phyloP scores from a whole-genome alignment of 92 coral and sea anemone species.

The Zoanthus sociatus region DNA sequence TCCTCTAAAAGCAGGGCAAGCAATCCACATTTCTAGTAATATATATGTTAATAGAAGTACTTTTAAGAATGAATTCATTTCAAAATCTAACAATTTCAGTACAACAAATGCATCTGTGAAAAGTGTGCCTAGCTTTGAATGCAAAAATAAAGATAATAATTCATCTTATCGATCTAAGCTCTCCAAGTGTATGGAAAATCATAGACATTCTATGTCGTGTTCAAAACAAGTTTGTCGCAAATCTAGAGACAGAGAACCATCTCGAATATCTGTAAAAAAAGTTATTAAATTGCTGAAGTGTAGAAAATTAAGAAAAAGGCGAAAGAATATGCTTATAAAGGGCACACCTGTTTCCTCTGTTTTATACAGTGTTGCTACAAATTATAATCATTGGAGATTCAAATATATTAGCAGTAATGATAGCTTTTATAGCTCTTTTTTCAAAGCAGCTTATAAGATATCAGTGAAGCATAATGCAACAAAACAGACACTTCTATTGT shows the following conservation, averaged over 20 bases:
- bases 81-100: neutral
- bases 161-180: neutral
- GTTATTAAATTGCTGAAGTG: neutral
- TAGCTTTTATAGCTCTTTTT: too few species aligned
- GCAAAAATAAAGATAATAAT: slow-evolving; percentile 21
- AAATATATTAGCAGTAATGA: too few species aligned
- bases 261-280: slow-evolving; percentile 12
- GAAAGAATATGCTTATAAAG: neutral
- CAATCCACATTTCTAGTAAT: too few species aligned
- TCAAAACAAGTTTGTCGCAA: slow-evolving; percentile 29
- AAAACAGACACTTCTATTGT: too few species aligned
- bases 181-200: neutral
- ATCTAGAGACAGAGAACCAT: slow-evolving; percentile 37
- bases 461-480: too few species aligned
- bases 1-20: too few species aligned
- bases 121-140: slow-evolving; percentile 36
- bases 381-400: too few species aligned
- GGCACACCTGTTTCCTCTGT: too few species aligned
- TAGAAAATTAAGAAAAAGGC: neutral
- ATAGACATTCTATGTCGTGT: slow-evolving; percentile 2
- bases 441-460: too few species aligned
- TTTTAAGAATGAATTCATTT: too few species aligned
- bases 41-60: too few species aligned
- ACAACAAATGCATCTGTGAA: neutral
- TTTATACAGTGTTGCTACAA: too few species aligned